A percentile compares a stretch with the other conserved stretches of the same genome.
Conservation (phyloP, 2,113 vertebrate genomes). For the Siniperca knerii region DNA sequence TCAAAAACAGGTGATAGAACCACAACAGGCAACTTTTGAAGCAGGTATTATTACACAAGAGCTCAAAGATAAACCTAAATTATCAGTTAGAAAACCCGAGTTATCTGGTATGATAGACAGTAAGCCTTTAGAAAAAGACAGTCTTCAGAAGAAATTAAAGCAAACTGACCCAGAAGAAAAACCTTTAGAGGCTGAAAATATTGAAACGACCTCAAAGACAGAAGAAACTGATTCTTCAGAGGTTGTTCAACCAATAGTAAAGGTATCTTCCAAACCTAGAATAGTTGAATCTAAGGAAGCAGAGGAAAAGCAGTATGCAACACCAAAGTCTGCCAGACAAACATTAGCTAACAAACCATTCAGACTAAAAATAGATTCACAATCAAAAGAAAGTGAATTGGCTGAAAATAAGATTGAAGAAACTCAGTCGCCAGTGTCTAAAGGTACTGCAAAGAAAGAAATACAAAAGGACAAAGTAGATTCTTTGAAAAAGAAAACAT, state of each 20-base stretch:
- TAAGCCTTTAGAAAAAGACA: neutral
- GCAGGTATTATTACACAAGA: neutral
- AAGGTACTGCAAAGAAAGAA: constrained; percentile 1
- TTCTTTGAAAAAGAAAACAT: neutral
- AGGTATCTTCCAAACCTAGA: neutral
- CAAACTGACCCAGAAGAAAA: neutral
- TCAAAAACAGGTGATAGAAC: neutral
- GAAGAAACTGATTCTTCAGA: constrained; percentile 1
- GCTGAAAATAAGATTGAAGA: neutral
- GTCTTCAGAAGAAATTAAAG: neutral
- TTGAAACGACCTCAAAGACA: neutral
- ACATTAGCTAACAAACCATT: neutral
- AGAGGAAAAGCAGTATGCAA: neutral
- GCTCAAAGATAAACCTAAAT: neutral
- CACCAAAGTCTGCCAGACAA: neutral
- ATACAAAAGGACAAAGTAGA: neutral
- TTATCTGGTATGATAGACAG: no score
- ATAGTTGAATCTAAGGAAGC: neutral
- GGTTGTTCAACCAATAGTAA: neutral
- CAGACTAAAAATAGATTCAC: neutral
- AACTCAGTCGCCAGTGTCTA: neutral
- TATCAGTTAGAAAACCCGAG: constrained; percentile 5
- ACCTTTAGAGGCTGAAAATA: neutral
- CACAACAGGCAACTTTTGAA: neutral
- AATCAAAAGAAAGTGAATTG: neutral